Percentiles rank a stretch among this genome's conserved stretches.
phyloP scores from a whole-genome alignment of 1,140 invertebrate genomes.

The Araneus ventricosus region DNA sequence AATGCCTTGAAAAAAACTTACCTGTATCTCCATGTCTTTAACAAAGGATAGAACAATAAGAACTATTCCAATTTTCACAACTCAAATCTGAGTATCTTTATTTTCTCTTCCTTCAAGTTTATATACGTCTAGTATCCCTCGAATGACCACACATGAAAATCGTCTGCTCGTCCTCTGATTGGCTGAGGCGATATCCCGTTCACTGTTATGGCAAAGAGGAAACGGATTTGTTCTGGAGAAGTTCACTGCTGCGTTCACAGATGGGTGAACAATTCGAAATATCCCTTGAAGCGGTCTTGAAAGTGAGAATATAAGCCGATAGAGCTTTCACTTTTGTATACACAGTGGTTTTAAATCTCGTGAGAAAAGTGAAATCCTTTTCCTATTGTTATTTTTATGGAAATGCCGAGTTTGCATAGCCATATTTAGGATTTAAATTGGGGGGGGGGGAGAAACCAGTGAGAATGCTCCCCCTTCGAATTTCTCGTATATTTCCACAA shows the following conservation, averaged over 20 bases:
- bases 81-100: not conserved
- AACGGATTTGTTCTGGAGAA: not conserved
- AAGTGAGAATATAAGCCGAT: not conserved
- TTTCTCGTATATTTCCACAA: no score
- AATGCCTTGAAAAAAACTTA: not conserved
- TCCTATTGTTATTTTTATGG: not conserved
- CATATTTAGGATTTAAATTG: no score
- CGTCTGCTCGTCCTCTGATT: not conserved
- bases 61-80: not conserved
- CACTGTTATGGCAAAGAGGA: not conserved
- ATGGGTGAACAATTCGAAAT: not conserved
- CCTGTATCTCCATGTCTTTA: no score
- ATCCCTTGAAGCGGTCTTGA: not conserved
- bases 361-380: not conserved
- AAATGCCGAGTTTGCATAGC: not conserved
- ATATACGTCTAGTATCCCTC: not conserved
- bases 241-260: conserved; percentile 24
- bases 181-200: not conserved
- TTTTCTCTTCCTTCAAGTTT: not conserved
- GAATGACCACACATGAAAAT: conserved; percentile 7
- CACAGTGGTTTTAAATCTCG: not conserved
- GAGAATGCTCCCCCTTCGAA: no score
- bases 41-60: no score
- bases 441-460: no score
- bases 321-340: not conserved